Conservation (phyloP, 1,140 invertebrate genomes). For the Alviniconcha marisindica region DNA sequence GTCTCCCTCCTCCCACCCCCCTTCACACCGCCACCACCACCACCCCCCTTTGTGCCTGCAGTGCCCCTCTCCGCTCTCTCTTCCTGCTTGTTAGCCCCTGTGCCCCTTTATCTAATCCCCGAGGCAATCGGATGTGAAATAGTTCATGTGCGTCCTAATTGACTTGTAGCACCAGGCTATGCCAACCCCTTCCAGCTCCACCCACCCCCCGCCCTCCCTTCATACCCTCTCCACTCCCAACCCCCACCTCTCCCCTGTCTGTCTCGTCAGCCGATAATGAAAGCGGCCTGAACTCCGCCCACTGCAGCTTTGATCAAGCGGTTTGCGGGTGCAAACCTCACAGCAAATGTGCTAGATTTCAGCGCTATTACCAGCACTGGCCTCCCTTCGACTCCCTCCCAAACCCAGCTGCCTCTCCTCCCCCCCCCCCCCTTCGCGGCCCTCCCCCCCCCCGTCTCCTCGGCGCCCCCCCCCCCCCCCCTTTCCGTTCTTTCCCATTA, state of each 20-base stretch:
- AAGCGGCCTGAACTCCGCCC: slow-evolving; percentile 18
- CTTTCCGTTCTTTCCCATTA: neutral
- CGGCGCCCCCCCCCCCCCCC: neutral
- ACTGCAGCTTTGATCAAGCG: slow-evolving; percentile 25
- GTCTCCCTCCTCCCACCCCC: neutral
- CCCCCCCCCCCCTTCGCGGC: no score
- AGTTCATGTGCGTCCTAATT: slow-evolving; percentile 43
- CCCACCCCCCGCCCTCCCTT: neutral
- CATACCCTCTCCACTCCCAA: neutral
- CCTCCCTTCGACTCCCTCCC: neutral
- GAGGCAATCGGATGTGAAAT: slow-evolving; percentile 42
- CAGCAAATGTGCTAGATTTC: neutral
- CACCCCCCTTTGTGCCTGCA: neutral
- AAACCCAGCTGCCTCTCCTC: neutral
- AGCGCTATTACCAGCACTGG: neutral
- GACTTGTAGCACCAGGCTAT: slow-evolving; percentile 30
- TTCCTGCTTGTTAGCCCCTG: neutral
- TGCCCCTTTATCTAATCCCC: slow-evolving; percentile 42
- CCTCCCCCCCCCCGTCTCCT: neutral
- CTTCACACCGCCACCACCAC: no score
- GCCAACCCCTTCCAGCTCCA: neutral
- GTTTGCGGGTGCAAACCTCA: neutral
- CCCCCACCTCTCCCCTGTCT: neutral
- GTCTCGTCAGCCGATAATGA: neutral
- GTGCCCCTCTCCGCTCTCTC: neutral